Conservation (phyloP, 2,797 vertebrate genomes). For the Gouania willdenowi region DNA sequence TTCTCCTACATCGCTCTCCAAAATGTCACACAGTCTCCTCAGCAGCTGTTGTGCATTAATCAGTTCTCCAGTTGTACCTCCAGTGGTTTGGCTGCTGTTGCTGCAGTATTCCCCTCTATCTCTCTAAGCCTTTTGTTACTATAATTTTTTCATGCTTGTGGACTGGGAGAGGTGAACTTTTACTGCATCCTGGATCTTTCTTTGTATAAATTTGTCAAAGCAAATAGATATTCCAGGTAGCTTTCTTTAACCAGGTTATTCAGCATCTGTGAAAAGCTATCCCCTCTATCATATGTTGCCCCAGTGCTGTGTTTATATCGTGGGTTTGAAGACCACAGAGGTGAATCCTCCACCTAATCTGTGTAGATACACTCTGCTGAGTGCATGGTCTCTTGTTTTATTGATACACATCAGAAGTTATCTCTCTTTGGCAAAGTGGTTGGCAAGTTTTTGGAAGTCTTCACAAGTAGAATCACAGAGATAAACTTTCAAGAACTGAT, state of each 20-base stretch:
- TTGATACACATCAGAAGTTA: conserved; percentile 47
- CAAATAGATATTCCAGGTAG: conserved; percentile 59
- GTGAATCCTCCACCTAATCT: conserved; percentile 58
- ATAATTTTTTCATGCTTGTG: conserved; percentile 33
- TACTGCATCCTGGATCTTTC: conserved; percentile 55
- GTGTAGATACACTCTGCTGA: conserved; percentile 59
- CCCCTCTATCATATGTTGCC: conserved; percentile 46
- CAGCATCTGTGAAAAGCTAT: conserved; percentile 63
- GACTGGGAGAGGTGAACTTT: conserved; percentile 44
- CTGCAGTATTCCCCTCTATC: conserved; percentile 55
- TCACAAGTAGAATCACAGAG: conserved; percentile 62
- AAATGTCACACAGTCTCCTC: conserved; percentile 52
- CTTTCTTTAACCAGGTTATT: conserved; percentile 61
- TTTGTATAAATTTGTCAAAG: conserved; percentile 49
- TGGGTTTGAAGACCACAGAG: conserved; percentile 58
- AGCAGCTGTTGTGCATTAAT: conserved; percentile 58
- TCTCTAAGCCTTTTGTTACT: conserved; percentile 58
- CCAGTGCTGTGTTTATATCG: conserved; percentile 57
- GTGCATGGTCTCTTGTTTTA: conserved; percentile 40
- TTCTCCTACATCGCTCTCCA: conserved; percentile 55
- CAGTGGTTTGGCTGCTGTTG: conserved; percentile 47
- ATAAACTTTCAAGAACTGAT: conserved; percentile 70
- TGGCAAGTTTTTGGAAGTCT: conserved; percentile 68
- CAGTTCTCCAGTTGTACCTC: conserved; percentile 26
- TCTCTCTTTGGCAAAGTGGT: conserved; percentile 54